phyloP scores from a whole-genome alignment of 2,888 invertebrate genomes.

The Alloscopus bannaensis region DNA sequence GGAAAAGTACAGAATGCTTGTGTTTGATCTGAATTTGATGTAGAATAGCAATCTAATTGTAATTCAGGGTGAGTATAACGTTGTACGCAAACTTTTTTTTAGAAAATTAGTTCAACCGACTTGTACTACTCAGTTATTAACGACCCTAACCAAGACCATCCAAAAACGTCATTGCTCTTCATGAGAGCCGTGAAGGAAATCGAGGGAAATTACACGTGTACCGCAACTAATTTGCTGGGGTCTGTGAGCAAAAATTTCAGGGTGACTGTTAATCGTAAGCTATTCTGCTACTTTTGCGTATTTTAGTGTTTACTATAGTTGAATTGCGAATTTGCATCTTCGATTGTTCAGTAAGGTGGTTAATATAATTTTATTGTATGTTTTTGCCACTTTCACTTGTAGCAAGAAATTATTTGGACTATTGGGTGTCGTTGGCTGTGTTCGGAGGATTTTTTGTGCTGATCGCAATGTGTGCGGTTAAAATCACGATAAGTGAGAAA shows the following conservation, averaged over 20 bases:
- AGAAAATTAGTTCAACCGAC: too few species aligned
- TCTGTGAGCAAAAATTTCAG: neutral
- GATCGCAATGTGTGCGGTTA: slow-evolving; percentile 22
- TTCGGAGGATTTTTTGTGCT: slow-evolving; percentile 42
- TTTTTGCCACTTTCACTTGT: too few species aligned
- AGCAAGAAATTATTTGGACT: slow-evolving; percentile 46
- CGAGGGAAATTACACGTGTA: slow-evolving; percentile 33
- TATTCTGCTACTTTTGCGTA: too few species aligned
- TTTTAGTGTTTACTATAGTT: too few species aligned
- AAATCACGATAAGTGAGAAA: slow-evolving; percentile 20
- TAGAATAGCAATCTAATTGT: too few species aligned
- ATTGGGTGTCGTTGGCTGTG: slow-evolving; percentile 35
- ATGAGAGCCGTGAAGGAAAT: slow-evolving; percentile 47
- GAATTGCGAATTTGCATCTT: too few species aligned
- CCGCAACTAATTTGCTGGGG: neutral
- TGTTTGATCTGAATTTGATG: too few species aligned
- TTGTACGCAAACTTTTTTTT: too few species aligned
- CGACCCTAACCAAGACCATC: neutral
- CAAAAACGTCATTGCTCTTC: slow-evolving; percentile 16
- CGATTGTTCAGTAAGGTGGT: neutral
- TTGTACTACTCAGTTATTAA: slow-evolving; percentile 24
- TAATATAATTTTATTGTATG: neutral
- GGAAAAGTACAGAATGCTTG: slow-evolving; percentile 18
- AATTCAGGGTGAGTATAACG: too few species aligned
- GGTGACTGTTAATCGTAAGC: slow-evolving; percentile 39